A percentile compares a stretch with the other conserved stretches of the same genome.
Conservation (phyloP, 2,113 vertebrate species). For the Lipotes vexillifer region DNA sequence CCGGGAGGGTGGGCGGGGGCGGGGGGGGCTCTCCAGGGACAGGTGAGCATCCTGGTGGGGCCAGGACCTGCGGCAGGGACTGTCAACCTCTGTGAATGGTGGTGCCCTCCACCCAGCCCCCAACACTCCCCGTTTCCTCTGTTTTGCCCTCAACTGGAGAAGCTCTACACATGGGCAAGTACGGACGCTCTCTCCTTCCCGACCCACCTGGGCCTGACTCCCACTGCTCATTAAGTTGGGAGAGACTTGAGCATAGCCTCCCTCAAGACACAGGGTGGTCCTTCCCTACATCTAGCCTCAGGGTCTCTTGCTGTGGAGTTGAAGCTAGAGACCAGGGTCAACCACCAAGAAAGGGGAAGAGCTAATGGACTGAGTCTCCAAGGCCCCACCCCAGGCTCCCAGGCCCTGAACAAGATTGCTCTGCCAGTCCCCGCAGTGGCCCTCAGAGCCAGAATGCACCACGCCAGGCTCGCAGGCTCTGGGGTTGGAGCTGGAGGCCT, state of each 20-base stretch:
- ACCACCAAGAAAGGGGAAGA: not conserved
- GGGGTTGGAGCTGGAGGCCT: slow-evolving; percentile 25
- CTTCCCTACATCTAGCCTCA: not conserved
- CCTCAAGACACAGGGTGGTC: not conserved
- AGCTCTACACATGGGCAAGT: not conserved
- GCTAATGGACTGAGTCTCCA: not conserved
- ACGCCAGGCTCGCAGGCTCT: not conserved
- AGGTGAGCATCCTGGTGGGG: not conserved
- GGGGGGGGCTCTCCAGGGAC: not conserved
- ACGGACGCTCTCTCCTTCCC: not conserved
- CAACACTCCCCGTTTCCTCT: not conserved
- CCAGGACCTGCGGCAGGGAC: not conserved
- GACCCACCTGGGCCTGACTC: not conserved
- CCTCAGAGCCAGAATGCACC: not conserved
- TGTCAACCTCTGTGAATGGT: not conserved
- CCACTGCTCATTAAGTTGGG: not conserved
- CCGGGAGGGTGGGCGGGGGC: no score
- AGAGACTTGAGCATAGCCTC: not conserved
- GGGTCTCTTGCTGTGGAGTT: not conserved
- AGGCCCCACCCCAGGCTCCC: not conserved
- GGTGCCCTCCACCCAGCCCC: not conserved
- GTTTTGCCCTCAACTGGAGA: not conserved
- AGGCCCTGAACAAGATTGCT: not conserved
- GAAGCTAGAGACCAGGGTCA: not conserved
- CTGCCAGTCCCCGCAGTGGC: not conserved